Percentiles rank a stretch among this genome's conserved stretches.
Evolutionary conservation across 2,797 vertebrate species (phyloP).

Genomic region (Takifugu rubripes): DNA sequence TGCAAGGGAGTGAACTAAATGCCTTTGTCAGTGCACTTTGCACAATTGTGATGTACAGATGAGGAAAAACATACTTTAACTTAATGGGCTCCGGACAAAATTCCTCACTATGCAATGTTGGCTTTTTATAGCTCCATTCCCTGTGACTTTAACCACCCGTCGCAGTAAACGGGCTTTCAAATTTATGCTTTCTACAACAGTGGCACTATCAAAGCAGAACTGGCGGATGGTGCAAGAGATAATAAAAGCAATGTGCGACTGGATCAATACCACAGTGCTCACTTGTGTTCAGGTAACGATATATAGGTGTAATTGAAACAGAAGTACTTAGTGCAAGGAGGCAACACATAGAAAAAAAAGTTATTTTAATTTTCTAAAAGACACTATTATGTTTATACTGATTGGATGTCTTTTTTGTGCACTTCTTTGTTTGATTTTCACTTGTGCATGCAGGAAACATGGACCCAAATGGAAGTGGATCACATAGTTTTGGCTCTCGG

Average conservation of each 20-base stretch:
- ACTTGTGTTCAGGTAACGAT: conserved; percentile 55
- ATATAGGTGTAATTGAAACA: conserved; percentile 56
- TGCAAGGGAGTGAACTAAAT: conserved; percentile 18
- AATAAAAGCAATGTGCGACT: conserved; percentile 60
- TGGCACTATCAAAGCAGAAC: conserved; percentile 57
- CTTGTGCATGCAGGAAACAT: conserved; percentile 45
- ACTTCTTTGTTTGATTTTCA: conserved; percentile 42
- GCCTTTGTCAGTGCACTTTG: conserved; percentile 50
- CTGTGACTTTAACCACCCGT: conserved; percentile 70
- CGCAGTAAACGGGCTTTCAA: conserved; percentile 68
- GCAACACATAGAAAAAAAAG: too few relatives aligned
- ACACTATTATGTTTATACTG: conserved; percentile 42
- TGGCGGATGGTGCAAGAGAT: conserved; percentile 62
- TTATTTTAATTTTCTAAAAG: conserved; percentile 26
- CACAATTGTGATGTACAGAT: conserved; percentile 36
- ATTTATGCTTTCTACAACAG: conserved; percentile 63
- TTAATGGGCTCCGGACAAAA: conserved; percentile 74
- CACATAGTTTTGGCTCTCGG: conserved; percentile 37
- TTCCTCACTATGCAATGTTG: conserved; percentile 61
- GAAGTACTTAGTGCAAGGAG: conserved; percentile 16
- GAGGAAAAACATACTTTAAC: conserved; percentile 50
- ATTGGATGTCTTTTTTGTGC: conserved; percentile 13
- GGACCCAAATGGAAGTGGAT: conserved; percentile 51
- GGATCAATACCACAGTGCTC: conserved; percentile 67
- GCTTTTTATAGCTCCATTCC: conserved; percentile 73